Conservation (phyloP, 1,140 invertebrate genomes). For the Campoletis sonorensis region DNA sequence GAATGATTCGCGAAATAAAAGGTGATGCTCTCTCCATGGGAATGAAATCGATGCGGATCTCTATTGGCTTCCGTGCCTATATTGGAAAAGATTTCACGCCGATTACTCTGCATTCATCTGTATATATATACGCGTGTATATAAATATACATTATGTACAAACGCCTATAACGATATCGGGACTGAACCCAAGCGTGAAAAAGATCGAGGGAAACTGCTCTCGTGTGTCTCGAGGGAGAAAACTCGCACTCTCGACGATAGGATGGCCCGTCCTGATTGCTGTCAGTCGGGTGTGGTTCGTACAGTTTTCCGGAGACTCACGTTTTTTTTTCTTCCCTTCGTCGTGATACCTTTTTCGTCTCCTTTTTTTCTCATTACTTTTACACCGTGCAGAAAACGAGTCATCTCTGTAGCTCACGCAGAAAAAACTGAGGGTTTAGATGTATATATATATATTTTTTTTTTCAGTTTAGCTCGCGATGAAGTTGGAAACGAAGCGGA, state of each 20-base stretch:
- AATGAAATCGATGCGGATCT: conserved; percentile 27
- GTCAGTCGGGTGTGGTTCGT: conserved; percentile 29
- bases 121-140: background rate
- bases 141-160: background rate
- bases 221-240: conserved; percentile 21
- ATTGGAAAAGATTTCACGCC: conserved; percentile 32
- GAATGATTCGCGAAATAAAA: conserved; percentile 12
- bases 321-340: background rate
- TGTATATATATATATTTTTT: background rate
- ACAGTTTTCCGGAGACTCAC: conserved; percentile 16
- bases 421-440: background rate
- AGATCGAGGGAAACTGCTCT: conserved; percentile 17
- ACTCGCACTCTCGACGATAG: conserved; percentile 25
- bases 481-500: background rate
- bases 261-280: conserved; percentile 21
- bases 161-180: conserved; percentile 6
- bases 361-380: background rate
- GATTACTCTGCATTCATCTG: conserved; percentile 27
- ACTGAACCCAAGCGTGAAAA: conserved; percentile 12
- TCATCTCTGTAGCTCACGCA: background rate
- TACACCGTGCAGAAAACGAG: conserved; percentile 27
- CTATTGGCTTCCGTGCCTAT: conserved; percentile 26
- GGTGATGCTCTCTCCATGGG: conserved; percentile 19
- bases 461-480: background rate
- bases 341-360: background rate